These are phyloP conservation scores for Trinorchestia longiramus DNA, from an alignment of 1,140 invertebrate species.

Conservation along the genomic window DNA sequence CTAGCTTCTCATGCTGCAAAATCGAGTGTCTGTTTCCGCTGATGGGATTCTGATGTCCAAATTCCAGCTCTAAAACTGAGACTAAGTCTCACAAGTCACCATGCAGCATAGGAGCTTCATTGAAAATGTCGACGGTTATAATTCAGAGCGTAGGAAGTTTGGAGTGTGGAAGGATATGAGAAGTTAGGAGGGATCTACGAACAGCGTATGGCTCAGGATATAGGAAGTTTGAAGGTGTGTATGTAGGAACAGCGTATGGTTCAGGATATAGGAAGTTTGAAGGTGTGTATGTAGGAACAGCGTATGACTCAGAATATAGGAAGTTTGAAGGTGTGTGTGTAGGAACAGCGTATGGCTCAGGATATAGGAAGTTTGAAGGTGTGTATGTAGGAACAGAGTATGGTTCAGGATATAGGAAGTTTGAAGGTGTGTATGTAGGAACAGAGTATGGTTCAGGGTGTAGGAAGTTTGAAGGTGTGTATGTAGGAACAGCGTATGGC, in stretches of 20 bases:
- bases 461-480: too few species aligned
- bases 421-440: too few species aligned
- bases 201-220: background rate
- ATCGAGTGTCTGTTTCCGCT: slow-evolving; percentile 27
- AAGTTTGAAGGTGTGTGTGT: too few species aligned
- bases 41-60: slow-evolving; percentile 43
- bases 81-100: background rate
- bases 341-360: too few species aligned
- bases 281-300: too few species aligned
- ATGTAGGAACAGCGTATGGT: background rate
- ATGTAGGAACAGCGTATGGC: too few species aligned
- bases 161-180: background rate
- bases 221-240: background rate
- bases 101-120: background rate
- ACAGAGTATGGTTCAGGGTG: too few species aligned
- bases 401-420: too few species aligned
- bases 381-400: too few species aligned
- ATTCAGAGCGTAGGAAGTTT: background rate
- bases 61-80: slow-evolving; percentile 17
- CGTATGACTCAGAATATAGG: too few species aligned
- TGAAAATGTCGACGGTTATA: background rate
- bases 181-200: too few species aligned
- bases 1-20: background rate
- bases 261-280: background rate
- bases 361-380: too few species aligned